phyloP scores from a whole-genome alignment of 2,113 vertebrate genomes.

The Microcebus jonahi region DNA sequence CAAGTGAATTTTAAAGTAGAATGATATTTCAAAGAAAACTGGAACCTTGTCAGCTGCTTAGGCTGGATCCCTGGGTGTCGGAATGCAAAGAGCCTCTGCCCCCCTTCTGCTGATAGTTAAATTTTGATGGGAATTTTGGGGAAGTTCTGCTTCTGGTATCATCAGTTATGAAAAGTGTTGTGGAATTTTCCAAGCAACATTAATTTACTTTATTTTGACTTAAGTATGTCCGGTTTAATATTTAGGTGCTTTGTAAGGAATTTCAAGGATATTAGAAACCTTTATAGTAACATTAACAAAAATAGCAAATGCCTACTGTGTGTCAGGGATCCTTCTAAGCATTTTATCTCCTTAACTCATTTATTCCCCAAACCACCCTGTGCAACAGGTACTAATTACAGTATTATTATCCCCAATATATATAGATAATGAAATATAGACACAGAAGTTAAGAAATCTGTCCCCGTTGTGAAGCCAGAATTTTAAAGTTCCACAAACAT shows the following conservation, averaged over 20 bases:
- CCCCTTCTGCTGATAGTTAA: not conserved
- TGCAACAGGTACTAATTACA: not conserved
- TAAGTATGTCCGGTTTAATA: not conserved
- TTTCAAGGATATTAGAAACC: not conserved
- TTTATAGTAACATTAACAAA: not conserved
- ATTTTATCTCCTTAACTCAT: not conserved
- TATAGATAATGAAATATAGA: not conserved
- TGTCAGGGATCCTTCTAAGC: not conserved
- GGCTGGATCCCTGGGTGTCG: not conserved
- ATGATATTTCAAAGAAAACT: not conserved
- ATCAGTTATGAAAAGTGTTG: not conserved
- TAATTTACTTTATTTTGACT: conserved; percentile 41
- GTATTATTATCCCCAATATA: not conserved
- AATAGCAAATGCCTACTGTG: not conserved
- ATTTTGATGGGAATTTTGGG: not conserved
- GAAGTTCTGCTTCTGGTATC: not conserved
- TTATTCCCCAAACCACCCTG: not conserved
- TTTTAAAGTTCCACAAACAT: not conserved
- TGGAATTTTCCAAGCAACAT: not conserved
- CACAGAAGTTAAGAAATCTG: not conserved
- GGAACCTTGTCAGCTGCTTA: not conserved
- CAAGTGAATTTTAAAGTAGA: not conserved
- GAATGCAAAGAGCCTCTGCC: not conserved
- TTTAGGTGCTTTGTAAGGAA: not conserved
- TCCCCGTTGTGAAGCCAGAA: not conserved